These are phyloP conservation scores for Gymnocephalus cernua DNA, from an alignment of 2,113 vertebrate species.

Conservation along the genomic window DNA sequence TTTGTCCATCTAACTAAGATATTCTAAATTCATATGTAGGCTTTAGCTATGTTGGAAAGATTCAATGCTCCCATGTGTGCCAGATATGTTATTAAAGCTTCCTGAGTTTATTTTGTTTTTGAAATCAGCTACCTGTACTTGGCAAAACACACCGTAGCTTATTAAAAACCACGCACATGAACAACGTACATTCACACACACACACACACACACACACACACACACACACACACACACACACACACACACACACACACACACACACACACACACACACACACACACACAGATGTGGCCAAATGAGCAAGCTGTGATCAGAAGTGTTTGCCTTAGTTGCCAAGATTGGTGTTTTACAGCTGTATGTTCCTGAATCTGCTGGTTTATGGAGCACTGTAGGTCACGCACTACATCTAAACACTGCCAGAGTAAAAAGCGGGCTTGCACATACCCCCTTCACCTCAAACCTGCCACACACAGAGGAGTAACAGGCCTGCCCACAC, in stretches of 20 bases:
- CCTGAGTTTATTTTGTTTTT: slow-evolving; percentile 65
- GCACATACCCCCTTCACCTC: slow-evolving; percentile 51
- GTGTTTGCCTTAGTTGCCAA: slow-evolving; percentile 67
- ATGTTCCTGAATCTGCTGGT: slow-evolving; percentile 63
- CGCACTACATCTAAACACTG: slow-evolving; percentile 63
- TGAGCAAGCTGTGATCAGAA: slow-evolving; percentile 59
- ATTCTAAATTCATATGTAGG: slow-evolving; percentile 19
- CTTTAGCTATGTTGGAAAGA: slow-evolving; percentile 39
- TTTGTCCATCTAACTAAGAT: slow-evolving; percentile 20
- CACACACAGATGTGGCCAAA: slow-evolving; percentile 49
- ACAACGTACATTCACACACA: background rate
- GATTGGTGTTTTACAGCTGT: slow-evolving; percentile 67
- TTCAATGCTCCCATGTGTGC: slow-evolving; percentile 28
- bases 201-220: slow-evolving; percentile 21
- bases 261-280: slow-evolving; percentile 51
- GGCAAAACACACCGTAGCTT: slow-evolving; percentile 40
- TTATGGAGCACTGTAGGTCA: slow-evolving; percentile 62
- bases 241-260: slow-evolving; percentile 31
- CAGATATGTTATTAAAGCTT: slow-evolving; percentile 70
- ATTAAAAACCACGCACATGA: slow-evolving; percentile 44
- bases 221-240: slow-evolving; percentile 41
- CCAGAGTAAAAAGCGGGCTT: slow-evolving; percentile 51
- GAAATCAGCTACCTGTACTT: slow-evolving; percentile 69
- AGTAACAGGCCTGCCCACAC: slow-evolving; percentile 54
- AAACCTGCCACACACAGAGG: slow-evolving; percentile 43